Base-by-base conservation (phyloP, 2,113 vertebrate species). In the Carassius carassius region DNA sequence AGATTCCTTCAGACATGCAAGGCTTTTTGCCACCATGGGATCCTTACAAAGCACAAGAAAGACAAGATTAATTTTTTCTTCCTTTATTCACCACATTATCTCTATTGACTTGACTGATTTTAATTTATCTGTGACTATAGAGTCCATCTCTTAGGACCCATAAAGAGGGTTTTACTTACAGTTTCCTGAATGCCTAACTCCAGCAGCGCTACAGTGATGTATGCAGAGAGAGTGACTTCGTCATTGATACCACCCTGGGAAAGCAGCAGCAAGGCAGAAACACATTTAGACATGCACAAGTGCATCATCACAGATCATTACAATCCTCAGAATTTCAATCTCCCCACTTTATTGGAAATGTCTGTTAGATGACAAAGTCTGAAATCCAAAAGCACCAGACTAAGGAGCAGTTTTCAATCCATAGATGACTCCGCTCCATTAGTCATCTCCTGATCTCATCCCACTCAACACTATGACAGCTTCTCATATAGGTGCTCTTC, bases 171-270 rank as follows among this genome's bases (percentile, higher is more conserved):
- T 16, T 29, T 67, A 90, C 92, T 95, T 90, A 96, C 95, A 73
- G 89, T 85, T 41, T 80, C 17, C 58, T 87, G 84, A 3, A 25
- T 32, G 7, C 94, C 93, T 83, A 94, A 92, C 88, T 98, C 96
- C 90, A 97, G 89, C 88, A 97, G 89, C 0, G 96, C 96, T 1
- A 96, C 93, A 0, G 94, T 92, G 89, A 97, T 92, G 87, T 96
- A 97, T 0, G 96, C 96, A 0, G 94, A 95, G 80, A 97, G 92
- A 0, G 96, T 95, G 44, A 94, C 70, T 13, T 96, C 94, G 21
- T 96, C 95, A 47, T 94, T 95, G 72, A 97, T 92, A 21, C 96
- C 96, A 47, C 96, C 96, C 96, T 98, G 88, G 86, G 60, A 62
- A 9, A 65, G 32, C 58, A 29, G 58, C 19, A 70, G 11, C 17